Conservation (phyloP, 1,140 invertebrate species). For the Gryllus bimaculatus region DNA sequence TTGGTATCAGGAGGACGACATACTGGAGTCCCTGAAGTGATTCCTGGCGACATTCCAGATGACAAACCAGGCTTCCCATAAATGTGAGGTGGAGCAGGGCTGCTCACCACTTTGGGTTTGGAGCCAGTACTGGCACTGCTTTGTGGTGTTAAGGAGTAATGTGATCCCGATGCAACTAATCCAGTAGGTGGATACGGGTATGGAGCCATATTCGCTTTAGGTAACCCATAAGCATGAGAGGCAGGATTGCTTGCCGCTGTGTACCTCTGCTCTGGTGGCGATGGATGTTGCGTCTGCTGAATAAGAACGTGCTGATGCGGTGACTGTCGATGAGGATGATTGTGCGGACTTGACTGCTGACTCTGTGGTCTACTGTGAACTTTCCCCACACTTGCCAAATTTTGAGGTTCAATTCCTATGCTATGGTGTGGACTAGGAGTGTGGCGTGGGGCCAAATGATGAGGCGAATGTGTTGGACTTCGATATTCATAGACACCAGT, state of each 20-base stretch:
- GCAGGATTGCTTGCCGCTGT: constrained; percentile 12
- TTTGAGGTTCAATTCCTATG: constrained; percentile 21
- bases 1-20: constrained; percentile 41
- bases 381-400: constrained; percentile 26
- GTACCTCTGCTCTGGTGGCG: constrained; percentile 24
- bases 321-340: constrained; percentile 28
- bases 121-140: constrained; percentile 32
- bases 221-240: constrained; percentile 19
- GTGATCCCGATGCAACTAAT: constrained; percentile 22
- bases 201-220: constrained; percentile 28
- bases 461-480: constrained; percentile 45
- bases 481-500: constrained; percentile 40
- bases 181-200: constrained; percentile 26
- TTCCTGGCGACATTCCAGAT: constrained; percentile 34
- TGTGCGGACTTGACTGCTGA: constrained; percentile 23
- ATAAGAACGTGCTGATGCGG: constrained; percentile 20
- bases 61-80: constrained; percentile 53
- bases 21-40: constrained; percentile 50
- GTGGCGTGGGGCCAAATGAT: constrained; percentile 35
- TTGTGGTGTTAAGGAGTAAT: constrained; percentile 30
- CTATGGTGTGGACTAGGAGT: constrained; percentile 26
- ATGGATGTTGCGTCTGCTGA: constrained; percentile 24
- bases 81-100: constrained; percentile 66
- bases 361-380: constrained; percentile 24
- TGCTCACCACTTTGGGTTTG: constrained; percentile 67